Evolutionary conservation across 1,140 invertebrate genomes (phyloP), one percentile per base, ranked within the genome.

Genomic region (Zaprionus taronus): DNA sequence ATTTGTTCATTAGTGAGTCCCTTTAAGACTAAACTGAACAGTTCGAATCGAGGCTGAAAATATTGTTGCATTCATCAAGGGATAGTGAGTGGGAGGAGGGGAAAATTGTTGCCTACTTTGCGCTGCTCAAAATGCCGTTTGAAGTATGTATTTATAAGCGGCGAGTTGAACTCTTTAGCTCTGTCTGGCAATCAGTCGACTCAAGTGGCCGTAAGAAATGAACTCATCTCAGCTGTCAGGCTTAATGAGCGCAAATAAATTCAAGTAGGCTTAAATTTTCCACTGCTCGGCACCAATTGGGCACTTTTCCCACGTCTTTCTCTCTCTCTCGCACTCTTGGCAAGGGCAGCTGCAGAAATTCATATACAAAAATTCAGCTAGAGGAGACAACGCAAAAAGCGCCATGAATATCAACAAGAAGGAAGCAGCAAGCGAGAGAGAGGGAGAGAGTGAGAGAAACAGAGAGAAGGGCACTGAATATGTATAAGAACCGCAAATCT

Each of bases 231-330:
- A 64, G 61, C 81, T 89, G 85, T 90, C 85, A 81, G 70, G 47
- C 70, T 67, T 85, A 89, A 89, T 90, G 82, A 90, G 85, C 78
- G 81, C 82, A 89, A 89, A 89, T 89, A 89, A 89, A 89, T 89
- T 89, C 81, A 90, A 89, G 84, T 84, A 90, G 84, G 79, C 84
- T 89, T 87, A 83, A 87, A 89, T 78, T 87, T 86, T 81, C 83
- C 79, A 86, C 71, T 76, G 44, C 44, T 20, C 17, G 20, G 0
- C 20, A 24, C 20, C 75, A 81, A 78, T 81, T 85, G 71, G 75
- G 17, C 64, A 72, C 44, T 73, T 85, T 80, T 62, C 51, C 61
- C 69, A 65, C 63, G 63, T 49, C 55, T 22, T 20, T 22, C 31
- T 72, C 57, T 22, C 26, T 22, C 31, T 72, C 57, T 34, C 31